Conservation (phyloP, 2,888 invertebrate species). For the Bimastos eiseni region DNA sequence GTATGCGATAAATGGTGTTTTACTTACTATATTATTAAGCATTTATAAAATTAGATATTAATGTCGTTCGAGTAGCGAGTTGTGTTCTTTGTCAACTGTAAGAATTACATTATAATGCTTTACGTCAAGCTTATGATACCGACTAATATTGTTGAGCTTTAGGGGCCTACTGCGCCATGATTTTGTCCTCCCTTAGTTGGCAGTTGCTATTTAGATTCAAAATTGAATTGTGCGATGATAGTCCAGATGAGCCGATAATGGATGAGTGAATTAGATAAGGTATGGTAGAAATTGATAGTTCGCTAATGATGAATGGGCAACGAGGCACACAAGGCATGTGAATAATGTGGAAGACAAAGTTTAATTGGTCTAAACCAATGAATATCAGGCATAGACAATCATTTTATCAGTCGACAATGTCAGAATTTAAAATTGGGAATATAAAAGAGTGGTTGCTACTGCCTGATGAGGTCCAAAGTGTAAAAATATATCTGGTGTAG, state of each 20-base stretch:
- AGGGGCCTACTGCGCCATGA: too few relatives aligned
- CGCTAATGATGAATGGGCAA: neutral
- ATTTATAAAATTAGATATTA: too few relatives aligned
- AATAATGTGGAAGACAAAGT: neutral
- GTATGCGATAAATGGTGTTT: too few relatives aligned
- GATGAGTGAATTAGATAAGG: neutral
- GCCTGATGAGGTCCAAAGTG: neutral
- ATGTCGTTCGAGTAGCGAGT: neutral
- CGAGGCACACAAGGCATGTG: neutral
- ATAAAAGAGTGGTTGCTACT: neutral
- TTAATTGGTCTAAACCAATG: neutral
- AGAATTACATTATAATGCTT: neutral
- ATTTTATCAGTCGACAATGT: neutral
- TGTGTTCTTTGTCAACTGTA: neutral
- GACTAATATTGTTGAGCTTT: neutral
- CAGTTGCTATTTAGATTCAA: neutral
- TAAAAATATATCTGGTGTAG: neutral
- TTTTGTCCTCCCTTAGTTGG: too few relatives aligned
- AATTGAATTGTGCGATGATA: neutral
- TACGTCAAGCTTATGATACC: neutral
- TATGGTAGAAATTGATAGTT: neutral
- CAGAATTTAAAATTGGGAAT: neutral
- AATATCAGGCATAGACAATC: neutral
- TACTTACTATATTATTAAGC: too few relatives aligned
- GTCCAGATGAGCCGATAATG: neutral